Evolutionary conservation across 37 sponge, comb jelly and placozoan genomes (phyloP).

Genomic region (Halichondria panicea): DNA sequence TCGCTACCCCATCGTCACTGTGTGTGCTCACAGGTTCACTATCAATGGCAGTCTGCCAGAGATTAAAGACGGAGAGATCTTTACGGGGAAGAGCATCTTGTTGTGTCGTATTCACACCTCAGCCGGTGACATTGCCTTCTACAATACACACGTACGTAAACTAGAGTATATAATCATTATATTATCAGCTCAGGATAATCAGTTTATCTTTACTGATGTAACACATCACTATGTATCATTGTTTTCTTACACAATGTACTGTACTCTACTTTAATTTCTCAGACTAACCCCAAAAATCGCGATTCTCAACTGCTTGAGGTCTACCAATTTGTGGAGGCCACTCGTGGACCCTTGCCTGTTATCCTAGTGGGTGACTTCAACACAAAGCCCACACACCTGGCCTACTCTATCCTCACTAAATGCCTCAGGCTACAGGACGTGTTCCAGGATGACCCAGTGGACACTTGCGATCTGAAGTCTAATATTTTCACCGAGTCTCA

Average conservation of each 20-base stretch:
- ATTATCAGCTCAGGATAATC: neutral
- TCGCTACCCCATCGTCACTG: slow-evolving; percentile 57
- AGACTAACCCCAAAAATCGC: slow-evolving; percentile 37
- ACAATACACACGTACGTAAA: slow-evolving; percentile 64
- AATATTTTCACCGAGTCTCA: slow-evolving; percentile 46
- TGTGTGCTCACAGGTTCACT: slow-evolving; percentile 35
- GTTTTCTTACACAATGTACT: too few relatives aligned
- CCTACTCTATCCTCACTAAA: slow-evolving; percentile 57
- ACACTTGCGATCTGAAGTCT: slow-evolving; percentile 53
- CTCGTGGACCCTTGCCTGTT: slow-evolving; percentile 46
- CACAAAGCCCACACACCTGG: slow-evolving; percentile 40
- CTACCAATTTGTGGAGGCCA: slow-evolving; percentile 55
- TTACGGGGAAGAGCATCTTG: slow-evolving; percentile 70
- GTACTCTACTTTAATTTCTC: too few relatives aligned
- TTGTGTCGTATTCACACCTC: slow-evolving; percentile 40
- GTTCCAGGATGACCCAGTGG: slow-evolving; percentile 18
- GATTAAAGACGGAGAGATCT: slow-evolving; percentile 60
- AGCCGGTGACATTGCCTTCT: slow-evolving; percentile 40
- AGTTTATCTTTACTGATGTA: too few relatives aligned
- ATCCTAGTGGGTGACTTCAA: slow-evolving; percentile 79
- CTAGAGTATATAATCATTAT: neutral
- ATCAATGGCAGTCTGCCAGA: slow-evolving; percentile 21
- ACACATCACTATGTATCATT: too few relatives aligned
- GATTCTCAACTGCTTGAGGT: slow-evolving; percentile 59
- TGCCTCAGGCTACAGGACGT: slow-evolving; percentile 46